phyloP scores from a whole-genome alignment of 30 jellyfish, hydroid and myxozoan species.

The Hydractinia echinata region DNA sequence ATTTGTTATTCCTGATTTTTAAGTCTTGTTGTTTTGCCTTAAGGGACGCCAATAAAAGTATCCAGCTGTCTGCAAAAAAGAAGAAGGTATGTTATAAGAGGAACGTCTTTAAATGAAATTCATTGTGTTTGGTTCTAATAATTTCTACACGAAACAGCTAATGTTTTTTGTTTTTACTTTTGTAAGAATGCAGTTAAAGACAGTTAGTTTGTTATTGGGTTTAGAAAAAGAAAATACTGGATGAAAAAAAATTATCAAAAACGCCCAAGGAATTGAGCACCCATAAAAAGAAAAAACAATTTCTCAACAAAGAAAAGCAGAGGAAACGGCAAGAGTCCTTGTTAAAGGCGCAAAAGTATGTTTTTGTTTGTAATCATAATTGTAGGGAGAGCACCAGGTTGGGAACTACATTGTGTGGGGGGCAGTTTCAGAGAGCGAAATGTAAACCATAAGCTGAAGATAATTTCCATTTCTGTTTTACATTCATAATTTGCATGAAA shows the following conservation, averaged over 20 bases:
- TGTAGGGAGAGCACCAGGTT: too few relatives aligned
- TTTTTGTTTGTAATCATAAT: too few relatives aligned
- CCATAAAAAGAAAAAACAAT: slow-evolving; percentile 68
- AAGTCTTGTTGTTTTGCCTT: not conserved
- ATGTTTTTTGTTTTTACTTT: not conserved
- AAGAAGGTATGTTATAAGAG: not conserved
- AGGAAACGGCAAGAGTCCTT: slow-evolving; percentile 67
- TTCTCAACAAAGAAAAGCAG: slow-evolving; percentile 67
- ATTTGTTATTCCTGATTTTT: too few relatives aligned
- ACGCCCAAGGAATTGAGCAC: slow-evolving; percentile 91
- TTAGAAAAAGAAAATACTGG: slow-evolving; percentile 52
- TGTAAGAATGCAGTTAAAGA: not conserved
- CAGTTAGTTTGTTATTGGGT: not conserved
- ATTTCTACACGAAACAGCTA: too few relatives aligned
- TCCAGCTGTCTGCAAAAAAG: slow-evolving; percentile 14
- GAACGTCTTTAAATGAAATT: too few relatives aligned
- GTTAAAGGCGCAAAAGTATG: slow-evolving; percentile 60
- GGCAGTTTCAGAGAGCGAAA: too few relatives aligned
- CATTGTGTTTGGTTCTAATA: too few relatives aligned
- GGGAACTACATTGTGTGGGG: too few relatives aligned
- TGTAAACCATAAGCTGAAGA: too few relatives aligned
- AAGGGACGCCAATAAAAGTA: not conserved
- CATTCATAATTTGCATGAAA: too few relatives aligned
- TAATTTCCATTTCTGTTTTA: too few relatives aligned
- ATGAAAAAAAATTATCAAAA: slow-evolving; percentile 42